phyloP scores from a whole-genome alignment of 2,113 vertebrate species.

The Urocynchramus pylzowi region DNA sequence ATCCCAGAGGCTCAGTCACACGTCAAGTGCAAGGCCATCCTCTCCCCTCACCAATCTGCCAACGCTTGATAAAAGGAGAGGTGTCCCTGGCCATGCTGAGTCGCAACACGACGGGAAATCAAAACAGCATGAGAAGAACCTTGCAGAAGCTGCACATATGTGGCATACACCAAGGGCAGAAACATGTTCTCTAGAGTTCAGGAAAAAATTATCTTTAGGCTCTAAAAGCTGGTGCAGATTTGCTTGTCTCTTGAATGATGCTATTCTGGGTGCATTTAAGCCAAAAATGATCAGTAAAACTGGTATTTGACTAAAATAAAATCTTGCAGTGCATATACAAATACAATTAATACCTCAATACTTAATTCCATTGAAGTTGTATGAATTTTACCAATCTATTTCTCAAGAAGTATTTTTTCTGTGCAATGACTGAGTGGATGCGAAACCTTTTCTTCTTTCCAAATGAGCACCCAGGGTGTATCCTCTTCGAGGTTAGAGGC shows the following conservation, averaged over 20 bases:
- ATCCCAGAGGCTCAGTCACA: neutral
- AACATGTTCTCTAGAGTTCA: neutral
- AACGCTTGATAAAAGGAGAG: accelerated
- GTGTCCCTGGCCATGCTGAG: neutral
- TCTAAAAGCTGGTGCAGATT: neutral
- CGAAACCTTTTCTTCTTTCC: neutral
- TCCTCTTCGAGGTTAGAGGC: neutral
- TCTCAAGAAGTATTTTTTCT: neutral
- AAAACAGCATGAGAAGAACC: neutral
- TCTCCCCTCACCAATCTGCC: neutral
- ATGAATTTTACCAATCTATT: neutral
- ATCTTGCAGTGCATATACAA: neutral
- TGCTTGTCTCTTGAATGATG: neutral
- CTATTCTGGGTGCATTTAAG: neutral
- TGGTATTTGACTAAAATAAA: neutral
- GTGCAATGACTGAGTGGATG: neutral
- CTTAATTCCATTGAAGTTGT: neutral
- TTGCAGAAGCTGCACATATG: neutral
- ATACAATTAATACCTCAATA: neutral
- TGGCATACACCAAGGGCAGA: neutral
- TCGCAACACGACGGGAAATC: neutral
- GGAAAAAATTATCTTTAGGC: neutral
- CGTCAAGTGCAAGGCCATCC: neutral
- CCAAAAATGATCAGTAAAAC: neutral
- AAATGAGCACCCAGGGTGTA: neutral